Conservation (phyloP, 2,888 invertebrate genomes). For the Erebia aethiops region DNA sequence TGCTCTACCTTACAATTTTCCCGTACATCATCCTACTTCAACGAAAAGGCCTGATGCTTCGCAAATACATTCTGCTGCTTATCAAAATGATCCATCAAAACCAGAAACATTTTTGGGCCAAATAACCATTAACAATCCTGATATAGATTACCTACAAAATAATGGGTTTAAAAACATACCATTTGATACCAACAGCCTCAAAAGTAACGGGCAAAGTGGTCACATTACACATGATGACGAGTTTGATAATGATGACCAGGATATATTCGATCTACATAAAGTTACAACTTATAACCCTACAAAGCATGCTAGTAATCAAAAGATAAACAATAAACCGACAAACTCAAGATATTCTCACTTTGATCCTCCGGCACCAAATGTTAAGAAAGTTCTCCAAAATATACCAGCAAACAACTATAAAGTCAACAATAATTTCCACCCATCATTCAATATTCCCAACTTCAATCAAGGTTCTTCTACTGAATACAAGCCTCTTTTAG, state of each 20-base stretch:
- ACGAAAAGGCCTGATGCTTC: conserved; percentile 82
- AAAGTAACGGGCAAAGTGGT: conserved; percentile 71
- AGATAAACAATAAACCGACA: conserved; percentile 66
- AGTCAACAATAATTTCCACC: conserved; percentile 51
- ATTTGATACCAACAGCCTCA: conserved; percentile 77
- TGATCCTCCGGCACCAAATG: conserved; percentile 49
- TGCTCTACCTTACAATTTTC: conserved; percentile 72
- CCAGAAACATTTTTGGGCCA: conserved; percentile 85
- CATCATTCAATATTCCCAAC: conserved; percentile 52
- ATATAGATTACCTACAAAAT: conserved; percentile 75
- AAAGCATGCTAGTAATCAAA: conserved; percentile 65
- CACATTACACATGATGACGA: conserved; percentile 71
- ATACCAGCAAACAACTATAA: conserved; percentile 51
- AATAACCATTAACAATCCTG: conserved; percentile 84
- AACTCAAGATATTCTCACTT: conserved; percentile 58
- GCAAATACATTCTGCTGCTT: conserved; percentile 81
- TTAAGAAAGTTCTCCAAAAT: conserved; percentile 43
- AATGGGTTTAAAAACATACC: conserved; percentile 74
- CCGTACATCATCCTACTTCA: conserved; percentile 73
- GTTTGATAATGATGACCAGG: conserved; percentile 70
- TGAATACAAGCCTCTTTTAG: conserved; percentile 77
- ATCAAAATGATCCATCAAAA: conserved; percentile 83
- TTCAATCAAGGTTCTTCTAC: conserved; percentile 64
- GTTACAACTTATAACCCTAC: conserved; percentile 78
- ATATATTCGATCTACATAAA: conserved; percentile 71